Evolutionary conservation across 2,113 vertebrate genomes (phyloP), one percentile per base, ranked within the genome.

Genomic region (Neolamprologus sp.): DNA sequence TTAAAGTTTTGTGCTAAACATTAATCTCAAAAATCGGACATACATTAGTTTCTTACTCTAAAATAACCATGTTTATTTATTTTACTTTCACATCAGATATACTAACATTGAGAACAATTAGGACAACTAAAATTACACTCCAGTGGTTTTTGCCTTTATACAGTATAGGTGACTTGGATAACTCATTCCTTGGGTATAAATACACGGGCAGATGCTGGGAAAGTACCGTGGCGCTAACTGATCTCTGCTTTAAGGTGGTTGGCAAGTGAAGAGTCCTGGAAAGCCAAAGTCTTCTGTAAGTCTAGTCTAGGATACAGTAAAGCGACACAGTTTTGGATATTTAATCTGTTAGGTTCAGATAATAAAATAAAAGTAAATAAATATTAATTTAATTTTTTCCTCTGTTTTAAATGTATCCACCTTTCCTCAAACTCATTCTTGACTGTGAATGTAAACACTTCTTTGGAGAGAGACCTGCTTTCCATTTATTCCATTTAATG

Each of bases 151-250:
- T 5, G 2, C 23, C 49, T 79, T 68, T 54, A 65, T 63, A 90
- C 85, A 84, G 78, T 90, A 58, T 14, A 75, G 7, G 80, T 89
- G 86, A 85, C 47, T 75, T 9, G 68, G 82, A 79, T 79, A 21
- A 21, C 37, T 89, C 81, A 81, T 90, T 94, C 82, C 60, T 80
- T 84, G 82, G 86, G 88, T 96, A 96, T 93, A 96, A 96, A 96
- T 96, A 96, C 85, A 91, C 81, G 28, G 93, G 68, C 95, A 95
- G 90, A 92, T 93, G 94, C 88, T 90, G 94, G 96, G 94, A 96
- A 96, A 95, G 95, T 87, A 95, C 96, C 96, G 80, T 26, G 63
- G 93, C 71, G 89, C 85, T 90, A 95, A 92, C 82, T 93, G 95
- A 93, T 95, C 94, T 92, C 84, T 91, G 85, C 83, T 95, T 87